Base-by-base conservation (phyloP, 2,888 invertebrate genomes). In the Nemoura dubitans region DNA sequence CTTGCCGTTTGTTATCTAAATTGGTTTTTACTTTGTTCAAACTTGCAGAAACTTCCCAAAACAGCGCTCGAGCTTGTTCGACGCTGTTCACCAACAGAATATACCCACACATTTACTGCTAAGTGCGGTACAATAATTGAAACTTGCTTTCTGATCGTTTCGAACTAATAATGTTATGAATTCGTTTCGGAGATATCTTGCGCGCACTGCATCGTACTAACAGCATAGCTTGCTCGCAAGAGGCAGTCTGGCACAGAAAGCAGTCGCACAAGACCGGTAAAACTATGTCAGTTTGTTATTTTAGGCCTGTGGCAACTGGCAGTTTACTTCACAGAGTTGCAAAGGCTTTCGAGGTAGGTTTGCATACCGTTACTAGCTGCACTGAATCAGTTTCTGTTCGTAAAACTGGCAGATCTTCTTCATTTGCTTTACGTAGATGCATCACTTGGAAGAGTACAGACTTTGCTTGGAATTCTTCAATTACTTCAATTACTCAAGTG, bases 1-100 rank as follows among this genome's bases (percentile, higher is more conserved):
- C 78, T 78, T 78, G 78, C 16, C 28, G 26, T 78, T 25, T 78
- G 78, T 27, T 27, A 78, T 78, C 28, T 78, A 27, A 78, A 78
- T 78, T 78, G 78, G 78, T 78, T 78, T 26, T 27, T 21, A 78
- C 27, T 26, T 27, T 78, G 78, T 78, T 78, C 16, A 27, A 78
- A 78, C 10, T 26, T 78, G 2, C 7, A 10, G 78, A 10, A 78
- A 25, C 27, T 27, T 36, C 59, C 10, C 59, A 59, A 21, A 59
- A 21, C 78, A 78, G 1, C 2, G 78, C 78, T 26, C n/a, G n/a
- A n/a, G 28, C 27, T 26, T 3, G 28, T 78, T 59, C 59, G 6
- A 59, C 14, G 59, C 59, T 59, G 2, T 1, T 7, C 59, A 59
- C 59, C 59, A 59, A 59, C 14, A 59, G 16, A 21, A 1, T 59